phyloP scores from a whole-genome alignment of 2,888 invertebrate genomes.

The Lasioglossum lativentre region DNA sequence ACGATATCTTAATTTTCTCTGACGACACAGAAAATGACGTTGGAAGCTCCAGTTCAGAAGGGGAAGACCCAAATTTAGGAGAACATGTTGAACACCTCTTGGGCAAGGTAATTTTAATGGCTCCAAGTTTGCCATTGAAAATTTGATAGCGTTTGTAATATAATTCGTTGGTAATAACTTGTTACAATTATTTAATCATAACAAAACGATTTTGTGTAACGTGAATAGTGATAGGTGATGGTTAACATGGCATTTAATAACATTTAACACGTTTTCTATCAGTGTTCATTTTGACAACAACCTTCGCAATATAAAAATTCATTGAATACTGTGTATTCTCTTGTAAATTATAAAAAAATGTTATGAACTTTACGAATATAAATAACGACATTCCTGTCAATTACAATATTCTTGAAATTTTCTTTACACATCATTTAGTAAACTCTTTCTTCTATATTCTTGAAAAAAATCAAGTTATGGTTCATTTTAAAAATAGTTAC shows the following conservation, averaged over 20 bases:
- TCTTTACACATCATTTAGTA: too few species aligned
- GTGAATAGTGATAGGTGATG: slow-evolving; percentile 44
- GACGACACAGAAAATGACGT: slow-evolving; percentile 86
- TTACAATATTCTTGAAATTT: too few species aligned
- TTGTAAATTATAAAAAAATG: not conserved
- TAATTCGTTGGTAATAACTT: slow-evolving; percentile 6
- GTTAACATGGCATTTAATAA: slow-evolving; percentile 22
- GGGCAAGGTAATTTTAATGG: slow-evolving; percentile 63
- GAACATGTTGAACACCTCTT: slow-evolving; percentile 81
- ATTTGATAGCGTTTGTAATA: slow-evolving; percentile 22
- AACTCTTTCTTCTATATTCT: too few species aligned
- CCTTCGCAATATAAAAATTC: too few species aligned
- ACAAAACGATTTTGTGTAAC: slow-evolving; percentile 18
- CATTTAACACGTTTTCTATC: not conserved
- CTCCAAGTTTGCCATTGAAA: slow-evolving; percentile 36
- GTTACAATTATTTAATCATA: slow-evolving; percentile 12
- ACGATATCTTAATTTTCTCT: slow-evolving; percentile 87
- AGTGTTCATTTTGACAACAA: not conserved
- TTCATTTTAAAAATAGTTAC: too few species aligned
- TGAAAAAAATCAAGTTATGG: too few species aligned
- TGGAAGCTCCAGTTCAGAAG: slow-evolving; percentile 84
- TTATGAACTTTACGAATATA: not conserved
- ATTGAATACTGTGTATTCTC: not conserved
- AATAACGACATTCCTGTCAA: too few species aligned
- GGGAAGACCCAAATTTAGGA: slow-evolving; percentile 78